Conservation (phyloP, 1,140 invertebrate genomes). For the Anoplolepis gracilipes region DNA sequence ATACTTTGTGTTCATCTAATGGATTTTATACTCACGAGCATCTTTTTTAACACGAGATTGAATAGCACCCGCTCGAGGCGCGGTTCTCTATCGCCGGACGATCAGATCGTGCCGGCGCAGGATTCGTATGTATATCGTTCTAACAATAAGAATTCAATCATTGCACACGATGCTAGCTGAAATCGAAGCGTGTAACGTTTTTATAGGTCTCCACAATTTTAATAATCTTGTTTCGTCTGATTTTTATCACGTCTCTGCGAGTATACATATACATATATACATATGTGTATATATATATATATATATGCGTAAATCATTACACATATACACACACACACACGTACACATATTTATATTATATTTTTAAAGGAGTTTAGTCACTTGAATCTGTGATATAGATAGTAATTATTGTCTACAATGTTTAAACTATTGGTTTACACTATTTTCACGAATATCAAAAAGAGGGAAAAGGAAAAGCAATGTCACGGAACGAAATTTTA, state of each 20-base stretch:
- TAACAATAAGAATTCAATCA: constrained; percentile 25
- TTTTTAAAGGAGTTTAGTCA: constrained; percentile 86
- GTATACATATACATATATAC: constrained; percentile 76
- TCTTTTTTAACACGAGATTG: constrained; percentile 60
- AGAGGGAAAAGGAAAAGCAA: constrained; percentile 75
- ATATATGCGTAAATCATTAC: constrained; percentile 78
- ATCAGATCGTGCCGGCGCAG: constrained; percentile 7
- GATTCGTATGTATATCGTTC: constrained; percentile 1
- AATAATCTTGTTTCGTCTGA: constrained; percentile 71
- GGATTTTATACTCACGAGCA: constrained; percentile 52
- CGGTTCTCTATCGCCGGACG: constrained; percentile 14
- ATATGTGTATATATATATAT: constrained; percentile 53
- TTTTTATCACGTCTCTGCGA: constrained; percentile 80
- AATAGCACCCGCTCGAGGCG: constrained; percentile 61
- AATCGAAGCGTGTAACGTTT: constrained; percentile 60
- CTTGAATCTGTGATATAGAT: constrained; percentile 87
- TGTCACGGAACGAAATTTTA: constrained; percentile 78
- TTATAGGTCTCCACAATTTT: constrained; percentile 67
- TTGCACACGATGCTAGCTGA: constrained; percentile 69
- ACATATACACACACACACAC: constrained; percentile 34
- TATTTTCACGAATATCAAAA: constrained; percentile 83
- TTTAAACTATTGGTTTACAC: constrained; percentile 85
- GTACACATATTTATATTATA: constrained; percentile 85
- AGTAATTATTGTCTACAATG: constrained; percentile 86
- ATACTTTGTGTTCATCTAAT: constrained; percentile 57